Conservation (phyloP, 1,140 invertebrate genomes). For the Leptopilina boulardi region DNA sequence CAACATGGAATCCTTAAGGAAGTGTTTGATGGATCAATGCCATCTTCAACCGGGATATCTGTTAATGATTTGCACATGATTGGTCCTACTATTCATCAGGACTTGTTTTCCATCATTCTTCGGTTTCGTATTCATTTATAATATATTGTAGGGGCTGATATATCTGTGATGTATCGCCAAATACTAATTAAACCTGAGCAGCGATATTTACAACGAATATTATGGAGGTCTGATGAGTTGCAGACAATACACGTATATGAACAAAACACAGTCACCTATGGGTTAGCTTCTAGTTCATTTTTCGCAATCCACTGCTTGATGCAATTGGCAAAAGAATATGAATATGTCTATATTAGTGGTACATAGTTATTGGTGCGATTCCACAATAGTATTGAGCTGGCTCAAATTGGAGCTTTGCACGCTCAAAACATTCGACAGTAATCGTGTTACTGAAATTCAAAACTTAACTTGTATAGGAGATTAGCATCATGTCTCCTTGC, state of each 20-base stretch:
- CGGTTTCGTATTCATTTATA: slow-evolving; percentile 41
- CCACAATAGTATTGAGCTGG: slow-evolving; percentile 56
- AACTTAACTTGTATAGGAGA: background rate
- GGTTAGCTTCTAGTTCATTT: slow-evolving; percentile 50
- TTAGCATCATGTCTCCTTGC: slow-evolving; percentile 28
- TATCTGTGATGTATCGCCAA: slow-evolving; percentile 56
- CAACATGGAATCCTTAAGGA: slow-evolving; percentile 53
- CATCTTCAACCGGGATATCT: slow-evolving; percentile 56
- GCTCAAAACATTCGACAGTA: slow-evolving; percentile 64
- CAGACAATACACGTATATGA: background rate
- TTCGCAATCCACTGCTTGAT: slow-evolving; percentile 64
- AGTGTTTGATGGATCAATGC: slow-evolving; percentile 58
- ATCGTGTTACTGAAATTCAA: slow-evolving; percentile 39
- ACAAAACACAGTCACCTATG: slow-evolving; percentile 45
- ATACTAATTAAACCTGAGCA: slow-evolving; percentile 22
- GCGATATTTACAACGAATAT: slow-evolving; percentile 40
- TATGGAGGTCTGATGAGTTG: slow-evolving; percentile 31
- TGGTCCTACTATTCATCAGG: slow-evolving; percentile 57
- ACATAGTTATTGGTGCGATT: slow-evolving; percentile 47
- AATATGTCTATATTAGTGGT: background rate
- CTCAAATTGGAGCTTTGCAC: slow-evolving; percentile 45
- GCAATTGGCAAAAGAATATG: slow-evolving; percentile 60
- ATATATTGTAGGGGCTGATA: slow-evolving; percentile 50
- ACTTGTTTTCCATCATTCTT: slow-evolving; percentile 43
- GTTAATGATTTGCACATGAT: slow-evolving; percentile 63